phyloP scores from a whole-genome alignment of 2,797 vertebrate species.

The Acanthurus tractus region DNA sequence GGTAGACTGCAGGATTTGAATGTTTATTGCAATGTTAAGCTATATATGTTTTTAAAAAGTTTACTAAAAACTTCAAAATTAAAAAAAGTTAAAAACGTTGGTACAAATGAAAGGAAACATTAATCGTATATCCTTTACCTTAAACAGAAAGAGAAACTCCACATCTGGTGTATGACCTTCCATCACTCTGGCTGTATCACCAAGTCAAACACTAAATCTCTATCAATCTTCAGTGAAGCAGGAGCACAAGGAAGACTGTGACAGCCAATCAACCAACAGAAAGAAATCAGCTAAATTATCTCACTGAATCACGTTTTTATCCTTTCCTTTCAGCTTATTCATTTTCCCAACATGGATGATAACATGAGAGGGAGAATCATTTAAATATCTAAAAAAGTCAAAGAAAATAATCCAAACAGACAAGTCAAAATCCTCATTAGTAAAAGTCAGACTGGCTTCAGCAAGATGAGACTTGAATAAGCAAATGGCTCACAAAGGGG shows the following conservation, averaged over 20 bases:
- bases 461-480: conserved; percentile 69
- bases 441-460: conserved; percentile 54
- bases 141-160: conserved; percentile 11
- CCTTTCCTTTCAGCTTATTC: background rate
- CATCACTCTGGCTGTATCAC: background rate
- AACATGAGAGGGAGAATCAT: conserved; percentile 29
- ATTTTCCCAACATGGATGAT: conserved; percentile 3
- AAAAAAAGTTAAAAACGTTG: too few species aligned
- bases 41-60: too few species aligned
- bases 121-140: background rate
- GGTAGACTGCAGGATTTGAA: too few species aligned
- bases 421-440: conserved; percentile 60
- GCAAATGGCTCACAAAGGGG: conserved; percentile 64
- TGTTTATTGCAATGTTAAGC: too few species aligned
- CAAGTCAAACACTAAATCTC: conserved; percentile 5
- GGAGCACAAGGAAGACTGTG: background rate
- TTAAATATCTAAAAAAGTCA: conserved; percentile 36
- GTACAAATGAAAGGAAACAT: background rate
- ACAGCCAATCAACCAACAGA: conserved; percentile 22
- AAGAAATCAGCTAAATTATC: conserved; percentile 38
- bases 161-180: background rate
- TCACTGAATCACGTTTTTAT: conserved; percentile 5
- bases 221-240: background rate
- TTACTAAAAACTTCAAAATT: too few species aligned
- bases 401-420: conserved; percentile 39